Evolutionary conservation across 1,140 invertebrate species (phyloP).

Genomic region (Babylonia areolata): DNA sequence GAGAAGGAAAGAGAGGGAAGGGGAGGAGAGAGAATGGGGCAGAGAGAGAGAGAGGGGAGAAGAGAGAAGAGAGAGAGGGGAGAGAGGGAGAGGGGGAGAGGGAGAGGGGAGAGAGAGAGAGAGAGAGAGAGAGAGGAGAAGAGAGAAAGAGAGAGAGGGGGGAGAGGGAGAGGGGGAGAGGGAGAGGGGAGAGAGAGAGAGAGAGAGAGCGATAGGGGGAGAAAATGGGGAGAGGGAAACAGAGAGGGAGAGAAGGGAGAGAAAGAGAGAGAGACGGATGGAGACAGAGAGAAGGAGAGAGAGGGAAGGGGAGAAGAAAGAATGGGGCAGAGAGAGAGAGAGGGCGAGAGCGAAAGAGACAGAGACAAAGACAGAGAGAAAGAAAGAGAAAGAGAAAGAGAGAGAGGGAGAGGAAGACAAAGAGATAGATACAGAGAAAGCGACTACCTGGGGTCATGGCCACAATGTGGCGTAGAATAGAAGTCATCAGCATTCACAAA

Average conservation of each 20-base stretch:
- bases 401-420: too few species aligned
- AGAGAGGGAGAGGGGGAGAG: not conserved
- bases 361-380: too few species aligned
- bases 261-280: not conserved
- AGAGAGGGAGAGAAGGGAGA: not conserved
- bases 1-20: too few species aligned
- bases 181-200: not conserved
- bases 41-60: not conserved
- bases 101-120: not conserved
- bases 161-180: not conserved
- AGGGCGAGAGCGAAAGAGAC: too few species aligned
- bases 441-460: too few species aligned
- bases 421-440: too few species aligned
- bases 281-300: conserved; percentile 2
- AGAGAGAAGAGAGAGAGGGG: not conserved
- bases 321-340: too few species aligned
- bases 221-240: not conserved
- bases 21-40: not conserved
- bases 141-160: not conserved
- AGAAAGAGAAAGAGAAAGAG: too few species aligned
- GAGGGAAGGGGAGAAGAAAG: not conserved
- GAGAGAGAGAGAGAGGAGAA: not conserved
- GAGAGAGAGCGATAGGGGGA: not conserved
- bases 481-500: too few species aligned
- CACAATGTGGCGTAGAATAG: too few species aligned